Conservation (phyloP, 2,888 invertebrate species). For the Leptopilina syphax region DNA sequence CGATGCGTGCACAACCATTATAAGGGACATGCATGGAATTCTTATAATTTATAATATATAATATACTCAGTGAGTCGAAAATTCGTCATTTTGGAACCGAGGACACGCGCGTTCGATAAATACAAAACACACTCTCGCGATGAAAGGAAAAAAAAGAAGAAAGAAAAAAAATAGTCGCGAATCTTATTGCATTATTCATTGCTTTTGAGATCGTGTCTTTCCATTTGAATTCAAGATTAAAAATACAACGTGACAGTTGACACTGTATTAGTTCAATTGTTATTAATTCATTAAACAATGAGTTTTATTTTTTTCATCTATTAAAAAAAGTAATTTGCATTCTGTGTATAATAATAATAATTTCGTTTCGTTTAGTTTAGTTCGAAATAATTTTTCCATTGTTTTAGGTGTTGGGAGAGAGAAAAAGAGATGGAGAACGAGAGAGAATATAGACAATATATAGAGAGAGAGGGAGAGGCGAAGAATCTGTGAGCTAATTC, state of each 20-base stretch:
- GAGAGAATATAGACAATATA: not conserved
- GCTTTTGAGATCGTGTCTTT: not conserved
- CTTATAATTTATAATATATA: not conserved
- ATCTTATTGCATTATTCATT: constrained; percentile 27
- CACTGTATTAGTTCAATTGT: constrained; percentile 2
- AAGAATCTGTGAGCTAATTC: constrained; percentile 16
- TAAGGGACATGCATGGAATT: constrained; percentile 12
- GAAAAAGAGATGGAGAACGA: not conserved
- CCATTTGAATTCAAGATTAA: constrained; percentile 14
- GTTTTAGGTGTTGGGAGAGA: not conserved
- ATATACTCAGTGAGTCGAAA: constrained; percentile 10
- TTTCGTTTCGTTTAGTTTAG: not conserved
- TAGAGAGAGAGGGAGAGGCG: not conserved
- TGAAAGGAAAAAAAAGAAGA: not conserved
- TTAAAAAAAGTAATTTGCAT: not conserved
- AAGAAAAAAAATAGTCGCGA: not conserved
- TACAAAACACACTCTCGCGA: not conserved
- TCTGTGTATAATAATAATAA: not conserved
- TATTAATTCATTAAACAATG: constrained; percentile 6
- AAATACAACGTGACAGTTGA: constrained; percentile 21
- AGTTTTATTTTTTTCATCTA: not conserved
- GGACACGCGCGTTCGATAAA: constrained; percentile 12
- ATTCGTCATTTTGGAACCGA: constrained; percentile 16
- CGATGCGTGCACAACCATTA: constrained; percentile 11
- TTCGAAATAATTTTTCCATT: constrained; percentile 10